phyloP scores from a whole-genome alignment of 2,888 invertebrate species.

The Drosophila mimetica region DNA sequence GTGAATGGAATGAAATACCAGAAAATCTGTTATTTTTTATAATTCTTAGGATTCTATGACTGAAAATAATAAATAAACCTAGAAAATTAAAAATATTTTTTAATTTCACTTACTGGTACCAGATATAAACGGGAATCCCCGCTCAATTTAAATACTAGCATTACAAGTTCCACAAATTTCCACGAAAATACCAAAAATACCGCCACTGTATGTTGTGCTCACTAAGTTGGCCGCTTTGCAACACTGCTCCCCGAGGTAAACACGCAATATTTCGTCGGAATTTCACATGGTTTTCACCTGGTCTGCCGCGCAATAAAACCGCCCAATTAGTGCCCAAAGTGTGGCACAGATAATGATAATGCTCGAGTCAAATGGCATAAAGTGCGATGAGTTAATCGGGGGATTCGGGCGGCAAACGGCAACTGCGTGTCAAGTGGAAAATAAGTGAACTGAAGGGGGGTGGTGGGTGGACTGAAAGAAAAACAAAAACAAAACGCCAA shows the following conservation, averaged over 20 bases:
- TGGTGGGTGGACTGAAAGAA: constrained; percentile 32
- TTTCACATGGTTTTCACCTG: constrained; percentile 30
- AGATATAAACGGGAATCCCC: background rate
- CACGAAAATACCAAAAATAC: background rate
- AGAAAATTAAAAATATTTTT: too few species aligned
- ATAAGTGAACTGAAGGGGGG: constrained; percentile 17
- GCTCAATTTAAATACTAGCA: too few species aligned
- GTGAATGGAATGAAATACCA: too few species aligned
- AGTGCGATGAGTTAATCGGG: constrained; percentile 6
- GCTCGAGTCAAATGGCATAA: background rate
- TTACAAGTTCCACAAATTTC: background rate
- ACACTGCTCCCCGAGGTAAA: constrained; percentile 30
- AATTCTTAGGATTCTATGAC: too few species aligned
- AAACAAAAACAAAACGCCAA: constrained; percentile 16
- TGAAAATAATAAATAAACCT: too few species aligned
- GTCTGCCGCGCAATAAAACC: constrained; percentile 16
- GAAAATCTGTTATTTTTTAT: too few species aligned
- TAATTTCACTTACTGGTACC: too few species aligned
- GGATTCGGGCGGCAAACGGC: background rate
- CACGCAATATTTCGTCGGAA: constrained; percentile 43
- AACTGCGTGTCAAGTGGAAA: constrained; percentile 36
- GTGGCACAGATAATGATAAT: constrained; percentile 1
- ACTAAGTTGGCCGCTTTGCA: background rate
- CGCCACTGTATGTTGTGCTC: too few species aligned
- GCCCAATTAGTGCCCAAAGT: constrained; percentile 9